Base-by-base conservation (phyloP, 2,113 vertebrate genomes). In the Rhodinocichla rosea region DNA sequence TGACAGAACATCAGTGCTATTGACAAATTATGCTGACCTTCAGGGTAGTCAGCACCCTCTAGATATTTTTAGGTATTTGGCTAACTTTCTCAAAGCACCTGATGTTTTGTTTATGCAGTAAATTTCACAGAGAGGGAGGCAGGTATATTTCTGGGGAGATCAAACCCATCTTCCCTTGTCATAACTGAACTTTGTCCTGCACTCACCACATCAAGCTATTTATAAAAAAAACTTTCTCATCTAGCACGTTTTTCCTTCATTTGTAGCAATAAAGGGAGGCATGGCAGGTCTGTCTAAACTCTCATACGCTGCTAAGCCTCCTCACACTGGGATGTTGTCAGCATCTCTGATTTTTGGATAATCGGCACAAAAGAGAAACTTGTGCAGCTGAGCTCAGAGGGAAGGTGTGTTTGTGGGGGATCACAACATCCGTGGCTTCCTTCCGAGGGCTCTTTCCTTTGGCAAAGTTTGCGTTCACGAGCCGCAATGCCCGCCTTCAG, bases 401-500 rank as follows among this genome's bases (percentile, higher is more conserved):
- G 75, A 82, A 84, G 75, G 55, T 57, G 71, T 21, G 76, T 21
- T 79, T 7, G 64, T 2, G 53, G 35, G 59, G 70, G 49, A 53
- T 80, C 32, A 5, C 50, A 13, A 4, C 27, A 2, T 13, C 67
- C 2, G 47, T 7, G 60, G 14, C 70, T 92, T 94, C 93, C 88
- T 89, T 94, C 73, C 5, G 18, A 74, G 52, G 83, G 64, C 57
- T 65, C 73, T 80, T 94, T 83, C 84, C 52, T 91, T 75, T 33
- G 74, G 78, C 59, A 35, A 81, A 90, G 85, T 79, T 95, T 45
- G 56, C 11, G 2, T 50, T 80, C 35, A 0, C 27, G 8, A 93
- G 69, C 45, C 33, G 39, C 44, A 77, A 98, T 98, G 98, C 98
- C 98, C 30, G 83, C 94, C 44, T 98, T 96, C 83, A 97, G 97